A percentile compares a stretch with the other conserved stretches of the same genome.
phyloP scores from a whole-genome alignment of 2,888 invertebrate genomes.

The Eupithecia tripunctaria region DNA sequence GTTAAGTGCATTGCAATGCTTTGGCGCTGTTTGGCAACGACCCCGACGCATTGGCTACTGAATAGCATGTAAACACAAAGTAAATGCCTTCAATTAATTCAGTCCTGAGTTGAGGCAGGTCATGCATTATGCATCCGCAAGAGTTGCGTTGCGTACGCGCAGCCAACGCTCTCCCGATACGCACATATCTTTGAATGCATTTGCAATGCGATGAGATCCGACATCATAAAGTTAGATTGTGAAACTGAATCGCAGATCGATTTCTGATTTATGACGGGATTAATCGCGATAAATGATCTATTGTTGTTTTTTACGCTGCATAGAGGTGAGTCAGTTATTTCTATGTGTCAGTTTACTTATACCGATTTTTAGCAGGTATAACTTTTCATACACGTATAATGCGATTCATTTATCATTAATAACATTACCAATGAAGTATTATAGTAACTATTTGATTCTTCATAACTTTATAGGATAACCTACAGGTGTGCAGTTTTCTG shows the following conservation, averaged over 20 bases:
- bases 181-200: constrained; percentile 21
- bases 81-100: constrained; percentile 17
- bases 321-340: neutral
- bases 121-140: constrained; percentile 35
- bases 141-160: constrained; percentile 28
- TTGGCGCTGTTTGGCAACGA: neutral
- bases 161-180: constrained; percentile 20
- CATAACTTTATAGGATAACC: neutral
- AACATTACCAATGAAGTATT: no score
- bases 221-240: constrained; percentile 25
- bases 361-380: neutral
- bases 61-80: constrained; percentile 19
- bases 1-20: neutral
- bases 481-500: neutral
- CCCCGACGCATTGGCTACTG: constrained; percentile 3
- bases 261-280: constrained; percentile 7
- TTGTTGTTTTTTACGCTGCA: neutral
- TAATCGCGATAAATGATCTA: neutral
- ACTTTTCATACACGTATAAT: neutral
- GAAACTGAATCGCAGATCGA: constrained; percentile 21
- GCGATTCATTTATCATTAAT: neutral
- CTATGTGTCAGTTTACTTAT: neutral
- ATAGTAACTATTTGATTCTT: no score
- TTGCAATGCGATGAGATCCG: constrained; percentile 32
- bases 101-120: constrained; percentile 32